Conservation (phyloP, 1,140 invertebrate genomes). For the Cyclargus thomasi region DNA sequence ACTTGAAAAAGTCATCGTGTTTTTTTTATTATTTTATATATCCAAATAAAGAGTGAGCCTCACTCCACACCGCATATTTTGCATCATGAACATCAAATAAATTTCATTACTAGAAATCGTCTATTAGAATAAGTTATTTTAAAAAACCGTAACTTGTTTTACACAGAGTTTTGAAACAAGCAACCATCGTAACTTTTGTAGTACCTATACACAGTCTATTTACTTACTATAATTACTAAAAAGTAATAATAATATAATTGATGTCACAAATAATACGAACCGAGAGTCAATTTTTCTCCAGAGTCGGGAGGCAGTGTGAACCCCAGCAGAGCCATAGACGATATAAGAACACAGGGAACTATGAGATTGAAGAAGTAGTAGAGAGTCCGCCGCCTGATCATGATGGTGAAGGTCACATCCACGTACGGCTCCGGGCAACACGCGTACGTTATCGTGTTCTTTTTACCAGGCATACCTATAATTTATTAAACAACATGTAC, state of each 20-base stretch:
- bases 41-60: no score
- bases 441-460: constrained; percentile 87
- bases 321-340: constrained; percentile 97
- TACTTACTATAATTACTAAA: no score
- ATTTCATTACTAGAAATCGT: no score
- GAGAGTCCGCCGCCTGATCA: constrained; percentile 95
- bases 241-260: background rate
- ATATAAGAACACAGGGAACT: constrained; percentile 98
- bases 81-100: no score
- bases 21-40: no score
- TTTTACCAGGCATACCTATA: constrained; percentile 89
- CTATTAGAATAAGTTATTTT: no score
- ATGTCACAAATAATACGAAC: constrained; percentile 76
- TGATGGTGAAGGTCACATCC: constrained; percentile 97
- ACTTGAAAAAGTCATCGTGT: no score
- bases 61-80: no score
- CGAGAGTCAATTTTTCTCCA: constrained; percentile 98
- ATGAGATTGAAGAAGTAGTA: constrained; percentile 99
- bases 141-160: no score
- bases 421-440: constrained; percentile 96
- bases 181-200: no score
- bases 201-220: no score
- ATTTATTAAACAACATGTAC: constrained; percentile 7
- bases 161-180: no score
- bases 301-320: constrained; percentile 99